phyloP scores from a whole-genome alignment of 2,797 vertebrate species.

The Acanthis flammea region DNA sequence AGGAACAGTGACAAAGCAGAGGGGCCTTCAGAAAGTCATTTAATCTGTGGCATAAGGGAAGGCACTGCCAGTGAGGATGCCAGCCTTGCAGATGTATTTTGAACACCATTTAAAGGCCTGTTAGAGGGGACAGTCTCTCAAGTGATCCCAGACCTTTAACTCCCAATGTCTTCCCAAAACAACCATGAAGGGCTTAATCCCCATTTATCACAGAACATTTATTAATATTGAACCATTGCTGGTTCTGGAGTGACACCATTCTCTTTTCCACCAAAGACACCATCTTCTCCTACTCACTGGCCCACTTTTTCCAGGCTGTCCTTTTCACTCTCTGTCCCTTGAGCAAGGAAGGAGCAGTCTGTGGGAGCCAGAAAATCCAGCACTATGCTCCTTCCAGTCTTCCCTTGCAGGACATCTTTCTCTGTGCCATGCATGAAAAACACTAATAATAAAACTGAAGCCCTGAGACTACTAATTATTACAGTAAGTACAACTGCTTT shows the following conservation, averaged over 20 bases:
- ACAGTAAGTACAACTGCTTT: background rate
- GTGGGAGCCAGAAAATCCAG: background rate
- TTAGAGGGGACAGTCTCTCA: background rate
- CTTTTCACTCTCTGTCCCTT: background rate
- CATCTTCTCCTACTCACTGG: background rate
- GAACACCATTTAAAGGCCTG: background rate
- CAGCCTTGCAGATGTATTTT: background rate
- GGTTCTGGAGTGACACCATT: background rate
- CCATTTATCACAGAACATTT: background rate
- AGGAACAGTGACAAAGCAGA: background rate
- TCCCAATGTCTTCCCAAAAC: background rate
- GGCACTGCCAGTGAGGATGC: background rate
- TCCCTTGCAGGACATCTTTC: background rate
- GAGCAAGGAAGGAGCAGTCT: background rate
- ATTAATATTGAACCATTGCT: background rate
- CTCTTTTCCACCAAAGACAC: background rate
- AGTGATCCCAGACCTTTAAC: background rate
- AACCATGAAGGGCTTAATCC: background rate
- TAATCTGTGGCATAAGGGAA: background rate
- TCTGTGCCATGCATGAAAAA: background rate
- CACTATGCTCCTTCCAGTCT: background rate
- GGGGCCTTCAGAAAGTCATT: background rate
- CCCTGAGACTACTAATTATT: background rate
- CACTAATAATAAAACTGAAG: background rate
- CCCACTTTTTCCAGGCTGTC: background rate